Base-by-base conservation (phyloP, 2,113 vertebrate species). In the Epinephelus moara region DNA sequence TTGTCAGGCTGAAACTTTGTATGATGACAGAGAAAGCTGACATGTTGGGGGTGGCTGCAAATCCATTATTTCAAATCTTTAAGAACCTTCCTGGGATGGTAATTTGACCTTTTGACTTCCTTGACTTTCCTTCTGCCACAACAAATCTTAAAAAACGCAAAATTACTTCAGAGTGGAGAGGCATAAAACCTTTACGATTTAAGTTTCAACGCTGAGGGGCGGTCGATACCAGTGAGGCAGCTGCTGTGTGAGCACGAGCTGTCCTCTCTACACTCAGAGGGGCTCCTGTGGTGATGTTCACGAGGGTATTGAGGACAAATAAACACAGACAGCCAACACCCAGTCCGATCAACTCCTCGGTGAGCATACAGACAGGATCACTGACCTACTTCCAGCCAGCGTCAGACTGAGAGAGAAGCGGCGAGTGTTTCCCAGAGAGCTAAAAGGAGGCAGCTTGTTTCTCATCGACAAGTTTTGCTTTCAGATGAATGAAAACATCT, bases 361-460 rank as follows among this genome's bases (percentile, higher is more conserved):
- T 23, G 30, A 69, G 70, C 56, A 4, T 19, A 52, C 2, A 33
- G 27, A 30, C 27, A 1, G 25, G 25, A 47, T 64, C 45, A 30
- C 25, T 81, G 68, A 68, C 68, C 67, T 67, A 67, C 50, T 72
- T 81, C 53, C 33, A 40, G 47, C 8, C 42, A 42, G 42, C 42
- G 42, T 42, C 42, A 11, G 11, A 11, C 9, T 42, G 42, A 45
- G 9, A 45, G 9, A 42, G 15, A 14, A 25, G 42, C 53, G 7
- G n/a, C 19, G 19, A 1, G 21, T 14, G 63, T 49, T 75, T 68
- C n/a, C 49, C 50, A 17, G 18, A 8, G 6, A 69, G 71, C 53
- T n/a, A 21, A 61, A 53, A 15, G n/a, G 21, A 70, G 30, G n/a
- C 14, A 0, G 25, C 8, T 40, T 11, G 15, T 52, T 60, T 63